A percentile compares a stretch with the other conserved stretches of the same genome.
Evolutionary conservation across 2,113 vertebrate species (phyloP).

Genomic region (Eudyptes chrysolophus): DNA sequence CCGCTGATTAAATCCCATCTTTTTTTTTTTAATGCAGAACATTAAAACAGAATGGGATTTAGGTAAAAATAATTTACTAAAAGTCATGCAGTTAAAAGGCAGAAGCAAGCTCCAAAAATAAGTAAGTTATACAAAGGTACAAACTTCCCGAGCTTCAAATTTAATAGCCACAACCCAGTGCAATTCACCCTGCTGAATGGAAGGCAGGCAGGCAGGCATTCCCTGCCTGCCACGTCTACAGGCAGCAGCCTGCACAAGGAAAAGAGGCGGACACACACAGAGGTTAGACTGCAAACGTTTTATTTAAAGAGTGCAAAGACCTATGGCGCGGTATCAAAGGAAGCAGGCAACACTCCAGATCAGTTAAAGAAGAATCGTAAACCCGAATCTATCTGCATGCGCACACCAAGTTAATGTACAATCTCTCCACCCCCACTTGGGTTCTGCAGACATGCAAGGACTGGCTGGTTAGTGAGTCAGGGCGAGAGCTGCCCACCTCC

Average conservation of each 20-base stretch:
- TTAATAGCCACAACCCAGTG: neutral
- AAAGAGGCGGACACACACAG: neutral
- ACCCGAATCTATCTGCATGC: neutral
- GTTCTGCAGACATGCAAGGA: conserved; percentile 3
- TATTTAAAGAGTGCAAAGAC: neutral
- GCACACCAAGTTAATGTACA: neutral
- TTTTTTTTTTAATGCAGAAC: neutral
- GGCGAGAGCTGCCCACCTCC: neutral
- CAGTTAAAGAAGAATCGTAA: neutral
- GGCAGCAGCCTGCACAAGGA: neutral
- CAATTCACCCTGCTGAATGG: neutral
- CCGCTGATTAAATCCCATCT: neutral
- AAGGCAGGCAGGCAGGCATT: neutral
- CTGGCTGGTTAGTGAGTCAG: neutral
- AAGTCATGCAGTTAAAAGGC: neutral
- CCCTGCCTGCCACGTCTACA: conserved; percentile 65
- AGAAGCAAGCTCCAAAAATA: neutral
- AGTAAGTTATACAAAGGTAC: neutral
- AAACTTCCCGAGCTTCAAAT: neutral
- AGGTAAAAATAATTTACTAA: neutral
- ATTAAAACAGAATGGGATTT: neutral
- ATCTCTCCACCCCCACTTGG: neutral
- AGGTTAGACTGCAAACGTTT: neutral
- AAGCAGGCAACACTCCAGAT: neutral
- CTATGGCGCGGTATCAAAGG: neutral